Evolutionary conservation across 2,797 vertebrate genomes (phyloP).

Genomic region (Lithobates sylvaticus): DNA sequence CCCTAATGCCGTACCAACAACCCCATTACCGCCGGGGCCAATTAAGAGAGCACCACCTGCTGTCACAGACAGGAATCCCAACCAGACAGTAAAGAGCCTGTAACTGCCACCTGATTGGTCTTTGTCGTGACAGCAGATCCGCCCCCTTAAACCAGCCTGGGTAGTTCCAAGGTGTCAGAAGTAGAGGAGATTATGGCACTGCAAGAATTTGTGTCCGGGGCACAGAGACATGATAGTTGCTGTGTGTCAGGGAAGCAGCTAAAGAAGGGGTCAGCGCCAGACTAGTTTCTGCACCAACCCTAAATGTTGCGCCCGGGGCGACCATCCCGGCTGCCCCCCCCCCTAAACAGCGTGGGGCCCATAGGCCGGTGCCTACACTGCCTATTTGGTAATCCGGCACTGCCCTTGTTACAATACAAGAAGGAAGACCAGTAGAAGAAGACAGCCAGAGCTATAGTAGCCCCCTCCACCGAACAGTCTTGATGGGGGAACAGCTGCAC

Average conservation of each 20-base stretch:
- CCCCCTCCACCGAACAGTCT: background rate
- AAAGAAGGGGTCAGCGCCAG: no score
- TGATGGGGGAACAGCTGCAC: background rate
- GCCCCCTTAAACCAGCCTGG: background rate
- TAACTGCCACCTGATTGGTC: conserved; percentile 11
- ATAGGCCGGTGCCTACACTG: no score
- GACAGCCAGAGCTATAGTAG: no score
- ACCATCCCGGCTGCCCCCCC: no score
- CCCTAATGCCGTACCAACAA: background rate
- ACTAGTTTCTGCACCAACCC: no score
- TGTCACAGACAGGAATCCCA: background rate
- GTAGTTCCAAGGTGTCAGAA: background rate
- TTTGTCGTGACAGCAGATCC: background rate
- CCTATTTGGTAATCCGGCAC: no score
- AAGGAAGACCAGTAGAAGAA: no score
- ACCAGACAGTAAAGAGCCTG: background rate
- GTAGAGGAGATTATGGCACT: background rate
- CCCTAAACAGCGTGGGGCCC: no score
- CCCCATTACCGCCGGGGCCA: background rate
- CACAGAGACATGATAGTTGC: background rate
- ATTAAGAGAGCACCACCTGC: rapidly evolving
- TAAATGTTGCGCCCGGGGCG: no score
- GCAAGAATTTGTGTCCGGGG: background rate
- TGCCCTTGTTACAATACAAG: no score
- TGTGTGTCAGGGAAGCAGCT: background rate